Evolutionary conservation across 2,888 invertebrate genomes (phyloP).

Genomic region (Plutella xylostella): DNA sequence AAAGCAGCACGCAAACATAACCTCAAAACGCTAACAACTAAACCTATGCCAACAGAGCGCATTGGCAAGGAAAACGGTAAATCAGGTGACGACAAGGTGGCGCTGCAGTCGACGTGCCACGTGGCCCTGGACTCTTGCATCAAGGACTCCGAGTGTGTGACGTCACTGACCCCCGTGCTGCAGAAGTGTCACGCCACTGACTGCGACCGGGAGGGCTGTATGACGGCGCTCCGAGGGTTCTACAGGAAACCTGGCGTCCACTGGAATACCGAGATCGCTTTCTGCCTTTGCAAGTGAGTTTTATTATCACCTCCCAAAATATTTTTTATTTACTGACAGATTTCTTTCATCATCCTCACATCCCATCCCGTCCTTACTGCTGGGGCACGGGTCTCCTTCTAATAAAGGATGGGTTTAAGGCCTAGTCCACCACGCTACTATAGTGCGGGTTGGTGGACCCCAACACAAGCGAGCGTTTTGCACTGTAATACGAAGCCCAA

Average conservation of each 20-base stretch:
- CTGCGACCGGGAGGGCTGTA: slow-evolving; percentile 88
- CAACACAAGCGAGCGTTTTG: too few relatives aligned
- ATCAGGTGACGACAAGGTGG: slow-evolving; percentile 67
- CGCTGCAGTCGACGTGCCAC: slow-evolving; percentile 88
- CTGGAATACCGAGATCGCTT: slow-evolving; percentile 90
- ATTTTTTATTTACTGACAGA: neutral
- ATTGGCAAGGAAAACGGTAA: slow-evolving; percentile 68
- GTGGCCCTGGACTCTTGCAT: slow-evolving; percentile 85
- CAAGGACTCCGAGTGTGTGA: slow-evolving; percentile 83
- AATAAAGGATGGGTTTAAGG: too few relatives aligned
- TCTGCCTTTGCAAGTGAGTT: slow-evolving; percentile 93
- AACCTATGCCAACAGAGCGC: slow-evolving; percentile 50
- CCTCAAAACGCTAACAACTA: slow-evolving; percentile 27
- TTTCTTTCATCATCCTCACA: too few relatives aligned
- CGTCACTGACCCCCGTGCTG: slow-evolving; percentile 84
- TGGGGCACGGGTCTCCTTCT: too few relatives aligned
- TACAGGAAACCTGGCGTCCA: slow-evolving; percentile 84
- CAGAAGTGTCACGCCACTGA: slow-evolving; percentile 79
- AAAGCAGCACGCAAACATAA: too few relatives aligned
- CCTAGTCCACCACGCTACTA: too few relatives aligned
- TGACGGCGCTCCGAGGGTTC: slow-evolving; percentile 87
- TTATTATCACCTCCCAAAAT: neutral
- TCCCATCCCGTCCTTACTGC: too few relatives aligned
- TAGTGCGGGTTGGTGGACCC: too few relatives aligned
- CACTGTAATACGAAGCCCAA: too few relatives aligned